A percentile compares a stretch with the other conserved stretches of the same genome.
These are phyloP conservation scores for Napeogenes sylphis DNA, from an alignment of 2,888 invertebrate species.

Conservation along the genomic window DNA sequence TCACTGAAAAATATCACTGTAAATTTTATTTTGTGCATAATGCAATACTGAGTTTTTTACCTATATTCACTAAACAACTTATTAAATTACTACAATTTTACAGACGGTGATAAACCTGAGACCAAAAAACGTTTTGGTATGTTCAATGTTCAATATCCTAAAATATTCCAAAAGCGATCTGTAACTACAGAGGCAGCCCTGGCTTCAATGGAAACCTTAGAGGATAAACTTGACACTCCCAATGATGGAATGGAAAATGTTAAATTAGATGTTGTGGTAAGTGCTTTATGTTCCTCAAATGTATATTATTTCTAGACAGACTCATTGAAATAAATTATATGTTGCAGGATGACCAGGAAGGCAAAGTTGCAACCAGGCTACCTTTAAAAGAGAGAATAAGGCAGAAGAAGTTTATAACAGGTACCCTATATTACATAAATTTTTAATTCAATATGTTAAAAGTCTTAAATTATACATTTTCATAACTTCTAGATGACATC, in stretches of 20 bases:
- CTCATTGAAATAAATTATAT: conserved; percentile 10
- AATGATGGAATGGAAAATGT: conserved; percentile 87
- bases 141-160: conserved; percentile 63
- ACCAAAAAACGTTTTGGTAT: conserved; percentile 37
- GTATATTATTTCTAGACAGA: background rate
- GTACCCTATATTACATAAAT: conserved; percentile 52
- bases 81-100: conserved; percentile 14
- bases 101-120: conserved; percentile 43
- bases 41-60: background rate
- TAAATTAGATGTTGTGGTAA: conserved; percentile 74
- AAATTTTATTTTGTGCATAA: too few species aligned
- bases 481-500: conserved; percentile 66
- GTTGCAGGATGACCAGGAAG: conserved; percentile 72
- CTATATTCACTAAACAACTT: background rate
- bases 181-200: conserved; percentile 82
- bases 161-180: conserved; percentile 77
- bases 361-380: conserved; percentile 71
- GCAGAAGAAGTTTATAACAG: conserved; percentile 81
- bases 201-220: conserved; percentile 89
- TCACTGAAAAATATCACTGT: too few species aligned
- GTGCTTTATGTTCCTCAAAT: conserved; percentile 47
- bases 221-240: conserved; percentile 83
- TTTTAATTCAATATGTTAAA: background rate
- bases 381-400: conserved; percentile 79
- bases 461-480: background rate